These are phyloP conservation scores for Cephalophus harveyi DNA, from an alignment of 2,113 vertebrate species.

Conservation along the genomic window DNA sequence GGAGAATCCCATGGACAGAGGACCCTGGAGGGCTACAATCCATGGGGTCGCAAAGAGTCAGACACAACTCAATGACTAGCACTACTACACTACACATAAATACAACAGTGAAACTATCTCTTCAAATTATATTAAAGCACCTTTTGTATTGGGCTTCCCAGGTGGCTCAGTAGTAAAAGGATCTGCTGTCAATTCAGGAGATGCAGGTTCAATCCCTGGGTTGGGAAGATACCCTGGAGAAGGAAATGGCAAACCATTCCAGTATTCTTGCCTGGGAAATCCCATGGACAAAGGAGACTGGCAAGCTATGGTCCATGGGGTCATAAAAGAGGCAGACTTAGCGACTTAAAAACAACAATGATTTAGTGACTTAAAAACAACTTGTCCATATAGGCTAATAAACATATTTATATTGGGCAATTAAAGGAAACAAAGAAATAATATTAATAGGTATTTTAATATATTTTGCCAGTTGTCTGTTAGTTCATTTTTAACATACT, in stretches of 20 bases:
- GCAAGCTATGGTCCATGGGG: neutral
- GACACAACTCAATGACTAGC: too few relatives aligned
- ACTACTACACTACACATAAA: too few relatives aligned
- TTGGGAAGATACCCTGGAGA: neutral
- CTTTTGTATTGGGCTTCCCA: too few relatives aligned
- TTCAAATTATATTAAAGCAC: too few relatives aligned
- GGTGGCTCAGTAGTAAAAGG: too few relatives aligned
- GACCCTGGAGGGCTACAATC: too few relatives aligned
- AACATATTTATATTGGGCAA: neutral
- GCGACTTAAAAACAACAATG: neutral
- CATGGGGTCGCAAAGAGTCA: too few relatives aligned
- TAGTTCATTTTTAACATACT: neutral
- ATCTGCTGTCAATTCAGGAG: too few relatives aligned
- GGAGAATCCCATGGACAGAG: too few relatives aligned
- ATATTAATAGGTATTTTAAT: neutral
- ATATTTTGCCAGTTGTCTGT: neutral
- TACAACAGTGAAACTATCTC: too few relatives aligned
- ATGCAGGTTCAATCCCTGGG: too few relatives aligned
- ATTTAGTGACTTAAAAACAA: neutral
- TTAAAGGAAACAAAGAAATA: neutral
- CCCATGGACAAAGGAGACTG: neutral
- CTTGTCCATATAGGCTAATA: neutral
- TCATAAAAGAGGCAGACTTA: neutral
- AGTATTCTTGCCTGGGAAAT: neutral
- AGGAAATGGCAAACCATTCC: neutral